Base-by-base conservation (phyloP, 2,888 invertebrate genomes). In the Nomada ferruginata region DNA sequence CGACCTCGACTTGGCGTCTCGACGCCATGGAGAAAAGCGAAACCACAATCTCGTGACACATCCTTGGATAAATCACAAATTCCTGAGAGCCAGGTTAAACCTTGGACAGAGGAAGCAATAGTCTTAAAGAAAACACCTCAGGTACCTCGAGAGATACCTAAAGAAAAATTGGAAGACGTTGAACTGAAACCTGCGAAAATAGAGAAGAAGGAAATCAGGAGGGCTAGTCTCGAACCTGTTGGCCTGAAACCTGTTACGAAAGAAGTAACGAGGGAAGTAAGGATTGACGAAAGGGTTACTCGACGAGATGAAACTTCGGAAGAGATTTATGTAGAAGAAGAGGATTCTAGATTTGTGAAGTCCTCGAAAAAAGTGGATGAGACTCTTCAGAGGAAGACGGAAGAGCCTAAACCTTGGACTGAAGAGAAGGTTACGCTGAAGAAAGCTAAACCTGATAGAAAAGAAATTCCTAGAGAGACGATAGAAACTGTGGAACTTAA, bases 111-210 rank as follows among this genome's bases (percentile, higher is more conserved):
- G 76, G 93, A 94, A 83, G 91, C 91, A 80, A 87, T 94, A 13
- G 87, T 91, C 11, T 73, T 94, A 61, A 94, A 93, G 76, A 94
- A 92, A 79, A 91, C 92, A 0, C 90, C 91, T 0, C 89, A 90
- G 4, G 77, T 90, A 5, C 77, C 87, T 11, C 88, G 91, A 36
- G 91, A 92, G 26, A 80, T 90, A 66, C 87, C 90, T 0, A 90
- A 89, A 72, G 91, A 93, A 80, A 92, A 87, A 50, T 23, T 88
- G 71, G 93, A 91, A 85, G 91, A 89, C 76, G 89, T 91, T 20
- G 92, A 87, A 79, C 85, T 89, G 13, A 94, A 95, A 85, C 96
- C 95, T 2, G 94, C 96, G 0, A 96, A 95, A 89, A 94, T 94
- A 61, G 94, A 94, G 66, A 92, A 90, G 64, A 91, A 89, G 75